phyloP scores from a whole-genome alignment of 2,113 vertebrate genomes.

The Erinaceus europaeus region DNA sequence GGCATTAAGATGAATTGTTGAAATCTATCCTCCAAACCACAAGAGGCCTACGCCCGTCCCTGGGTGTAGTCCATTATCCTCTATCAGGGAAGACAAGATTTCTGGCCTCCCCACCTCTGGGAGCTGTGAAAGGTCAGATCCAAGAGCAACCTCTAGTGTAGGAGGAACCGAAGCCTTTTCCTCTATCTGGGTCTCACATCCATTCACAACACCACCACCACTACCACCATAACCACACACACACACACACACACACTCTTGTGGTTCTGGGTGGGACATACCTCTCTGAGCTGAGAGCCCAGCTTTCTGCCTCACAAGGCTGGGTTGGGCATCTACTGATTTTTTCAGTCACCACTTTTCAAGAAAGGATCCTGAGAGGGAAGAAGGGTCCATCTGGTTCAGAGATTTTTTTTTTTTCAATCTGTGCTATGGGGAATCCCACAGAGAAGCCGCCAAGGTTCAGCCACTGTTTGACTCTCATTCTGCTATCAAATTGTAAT shows the following conservation, averaged over 20 bases:
- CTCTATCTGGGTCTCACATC: not conserved
- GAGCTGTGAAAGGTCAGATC: not conserved
- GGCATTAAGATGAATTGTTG: not conserved
- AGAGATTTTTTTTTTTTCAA: conserved; percentile 24
- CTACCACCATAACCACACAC: not conserved
- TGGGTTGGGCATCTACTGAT: not conserved
- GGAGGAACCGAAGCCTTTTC: not conserved
- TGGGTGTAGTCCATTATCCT: not conserved
- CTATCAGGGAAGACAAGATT: not conserved
- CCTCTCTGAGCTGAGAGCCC: too few species aligned
- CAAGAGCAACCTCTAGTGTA: not conserved
- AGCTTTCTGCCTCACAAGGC: not conserved
- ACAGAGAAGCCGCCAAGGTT: conserved; percentile 1
- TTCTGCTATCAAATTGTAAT: conserved; percentile 37
- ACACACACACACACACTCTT: too few species aligned
- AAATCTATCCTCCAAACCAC: not conserved
- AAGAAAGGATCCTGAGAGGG: not conserved
- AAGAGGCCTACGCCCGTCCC: not conserved
- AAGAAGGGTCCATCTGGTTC: not conserved
- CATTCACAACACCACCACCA: too few species aligned
- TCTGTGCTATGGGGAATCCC: not conserved
- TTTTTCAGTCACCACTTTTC: not conserved
- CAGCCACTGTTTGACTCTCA: not conserved
- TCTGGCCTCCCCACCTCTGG: not conserved
- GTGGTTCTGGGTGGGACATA: too few species aligned